Conservation (phyloP, 2,888 invertebrate species). For the Lottia gigantea region DNA sequence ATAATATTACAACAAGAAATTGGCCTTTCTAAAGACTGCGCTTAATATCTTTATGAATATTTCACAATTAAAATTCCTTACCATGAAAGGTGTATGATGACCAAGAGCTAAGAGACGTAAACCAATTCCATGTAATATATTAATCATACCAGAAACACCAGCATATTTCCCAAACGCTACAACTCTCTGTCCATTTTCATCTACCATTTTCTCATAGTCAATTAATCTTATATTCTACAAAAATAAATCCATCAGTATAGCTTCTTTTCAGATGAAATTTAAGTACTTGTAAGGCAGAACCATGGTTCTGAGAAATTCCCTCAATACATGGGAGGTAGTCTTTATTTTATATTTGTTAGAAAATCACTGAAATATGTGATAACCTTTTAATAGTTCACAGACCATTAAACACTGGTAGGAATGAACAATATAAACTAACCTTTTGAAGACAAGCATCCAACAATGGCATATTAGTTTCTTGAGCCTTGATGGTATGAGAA, state of each 20-base stretch:
- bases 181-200: conserved; percentile 86
- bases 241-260: conserved; percentile 5
- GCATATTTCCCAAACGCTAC: conserved; percentile 99
- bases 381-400: too few species aligned
- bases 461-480: conserved; percentile 97
- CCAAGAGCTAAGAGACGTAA: conserved; percentile 92
- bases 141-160: conserved; percentile 97
- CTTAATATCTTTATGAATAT: too few species aligned
- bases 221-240: conserved; percentile 89
- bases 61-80: conserved; percentile 62
- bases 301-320: too few species aligned
- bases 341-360: too few species aligned
- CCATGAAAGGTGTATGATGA: conserved; percentile 99
- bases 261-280: too few species aligned
- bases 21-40: too few species aligned
- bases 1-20: too few species aligned
- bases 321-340: too few species aligned
- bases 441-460: conserved; percentile 93
- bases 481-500: conserved; percentile 99
- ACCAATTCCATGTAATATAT: conserved; percentile 97
- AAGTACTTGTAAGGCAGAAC: too few species aligned
- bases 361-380: too few species aligned
- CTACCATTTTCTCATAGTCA: conserved; percentile 97
- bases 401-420: too few species aligned
- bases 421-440: conserved; percentile 46